A percentile compares a stretch with the other conserved stretches of the same genome.
phyloP scores from a whole-genome alignment of 2,888 invertebrate species.

The Rhorus exstirpatorius region DNA sequence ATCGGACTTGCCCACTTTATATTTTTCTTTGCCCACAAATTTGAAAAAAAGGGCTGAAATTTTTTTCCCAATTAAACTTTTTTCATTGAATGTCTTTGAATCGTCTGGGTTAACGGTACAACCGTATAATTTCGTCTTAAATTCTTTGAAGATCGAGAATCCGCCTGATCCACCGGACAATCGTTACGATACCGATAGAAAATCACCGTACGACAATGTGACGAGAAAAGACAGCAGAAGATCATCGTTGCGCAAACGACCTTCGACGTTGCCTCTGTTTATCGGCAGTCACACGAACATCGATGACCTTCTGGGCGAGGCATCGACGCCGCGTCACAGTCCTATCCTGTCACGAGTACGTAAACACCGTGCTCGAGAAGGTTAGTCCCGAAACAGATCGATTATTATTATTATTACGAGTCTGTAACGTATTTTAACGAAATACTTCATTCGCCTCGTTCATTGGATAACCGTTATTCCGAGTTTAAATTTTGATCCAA shows the following conservation, averaged over 20 bases:
- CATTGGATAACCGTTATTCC: no score
- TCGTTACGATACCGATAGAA: constrained; percentile 86
- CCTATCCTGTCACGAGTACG: constrained; percentile 77
- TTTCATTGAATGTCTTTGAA: no score
- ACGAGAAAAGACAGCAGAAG: constrained; percentile 79
- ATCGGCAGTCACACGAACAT: constrained; percentile 95
- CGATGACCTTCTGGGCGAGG: constrained; percentile 93
- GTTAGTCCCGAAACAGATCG: constrained; percentile 82
- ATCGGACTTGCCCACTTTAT: no score
- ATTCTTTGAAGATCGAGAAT: constrained; percentile 80
- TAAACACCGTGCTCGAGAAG: constrained; percentile 76
- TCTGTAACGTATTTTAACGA: no score
- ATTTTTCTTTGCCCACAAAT: no score
- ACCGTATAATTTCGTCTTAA: no score
- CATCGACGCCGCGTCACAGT: constrained; percentile 77
- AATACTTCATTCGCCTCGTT: no score
- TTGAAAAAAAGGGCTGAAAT: neutral
- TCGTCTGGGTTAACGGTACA: no score
- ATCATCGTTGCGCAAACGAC: constrained; percentile 81
- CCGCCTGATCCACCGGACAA: constrained; percentile 83
- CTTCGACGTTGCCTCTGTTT: constrained; percentile 88
- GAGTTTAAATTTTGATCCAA: no score
- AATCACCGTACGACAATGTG: constrained; percentile 92
- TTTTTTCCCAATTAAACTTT: no score
- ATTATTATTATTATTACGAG: no score